Evolutionary conservation across 2,113 vertebrate species (phyloP).

Genomic region (Oncorhynchus tshawytscha): DNA sequence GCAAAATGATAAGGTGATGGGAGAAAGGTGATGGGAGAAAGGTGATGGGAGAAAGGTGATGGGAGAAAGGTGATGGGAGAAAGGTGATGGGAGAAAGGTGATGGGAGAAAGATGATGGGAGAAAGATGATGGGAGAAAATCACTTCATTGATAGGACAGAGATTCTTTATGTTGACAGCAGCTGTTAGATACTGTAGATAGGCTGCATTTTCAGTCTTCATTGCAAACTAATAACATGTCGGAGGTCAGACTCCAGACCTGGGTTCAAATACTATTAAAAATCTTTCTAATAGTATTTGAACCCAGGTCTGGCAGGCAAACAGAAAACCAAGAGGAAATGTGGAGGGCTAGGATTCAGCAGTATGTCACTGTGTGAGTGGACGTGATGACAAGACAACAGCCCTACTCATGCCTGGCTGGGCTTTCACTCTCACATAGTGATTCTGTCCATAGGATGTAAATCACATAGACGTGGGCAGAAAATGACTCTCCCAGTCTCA

Average conservation of each 20-base stretch:
- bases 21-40: slow-evolving; percentile 13
- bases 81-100: not conserved
- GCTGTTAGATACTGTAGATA: not conserved
- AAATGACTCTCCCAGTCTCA: not conserved
- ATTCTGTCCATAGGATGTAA: slow-evolving; percentile 40
- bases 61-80: not conserved
- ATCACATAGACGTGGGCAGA: slow-evolving; percentile 40
- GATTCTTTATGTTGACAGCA: slow-evolving; percentile 21
- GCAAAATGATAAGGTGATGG: slow-evolving; percentile 16
- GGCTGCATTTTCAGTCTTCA: slow-evolving; percentile 10
- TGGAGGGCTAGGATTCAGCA: slow-evolving; percentile 24
- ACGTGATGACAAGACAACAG: slow-evolving; percentile 34
- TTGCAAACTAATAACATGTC: not conserved
- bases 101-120: slow-evolving; percentile 2
- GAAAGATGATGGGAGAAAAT: not conserved
- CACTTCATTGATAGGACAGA: slow-evolving; percentile 6
- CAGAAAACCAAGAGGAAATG: slow-evolving; percentile 23
- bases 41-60: not conserved
- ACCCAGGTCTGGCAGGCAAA: not conserved
- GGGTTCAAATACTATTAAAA: no score
- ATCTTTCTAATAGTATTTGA: no score
- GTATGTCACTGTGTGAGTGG: slow-evolving; percentile 56
- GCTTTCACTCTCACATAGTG: slow-evolving; percentile 50
- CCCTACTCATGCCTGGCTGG: slow-evolving; percentile 51
- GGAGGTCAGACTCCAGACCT: no score